Conservation (phyloP, 2,888 invertebrate genomes). For the Buathra laborator region DNA sequence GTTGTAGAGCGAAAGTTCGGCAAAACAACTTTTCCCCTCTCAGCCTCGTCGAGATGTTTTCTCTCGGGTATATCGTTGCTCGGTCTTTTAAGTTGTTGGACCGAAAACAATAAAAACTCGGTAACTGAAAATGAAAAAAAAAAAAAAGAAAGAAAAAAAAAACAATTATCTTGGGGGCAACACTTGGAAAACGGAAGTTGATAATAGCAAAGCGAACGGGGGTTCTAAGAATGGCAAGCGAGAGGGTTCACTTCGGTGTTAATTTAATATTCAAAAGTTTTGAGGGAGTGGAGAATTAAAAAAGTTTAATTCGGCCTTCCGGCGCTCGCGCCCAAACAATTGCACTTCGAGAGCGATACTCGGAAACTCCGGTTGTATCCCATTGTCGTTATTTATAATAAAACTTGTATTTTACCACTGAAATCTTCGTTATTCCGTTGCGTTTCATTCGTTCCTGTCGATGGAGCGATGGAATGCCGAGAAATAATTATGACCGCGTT, state of each 20-base stretch:
- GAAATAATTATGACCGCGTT: not conserved
- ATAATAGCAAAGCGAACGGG: not conserved
- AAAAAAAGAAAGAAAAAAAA: not conserved
- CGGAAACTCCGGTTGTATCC: not conserved
- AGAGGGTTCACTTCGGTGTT: conserved; percentile 46
- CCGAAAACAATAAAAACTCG: conserved; percentile 41
- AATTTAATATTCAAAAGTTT: conserved; percentile 59
- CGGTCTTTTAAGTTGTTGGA: conserved; percentile 21
- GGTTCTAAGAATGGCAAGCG: conserved; percentile 24
- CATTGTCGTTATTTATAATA: not conserved
- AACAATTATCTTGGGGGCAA: not conserved
- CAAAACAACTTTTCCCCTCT: conserved; percentile 28
- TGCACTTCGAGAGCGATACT: not conserved
- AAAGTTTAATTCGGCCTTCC: conserved; percentile 3
- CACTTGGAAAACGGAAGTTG: conserved; percentile 1
- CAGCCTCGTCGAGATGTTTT: conserved; percentile 20
- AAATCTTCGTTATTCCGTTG: not conserved
- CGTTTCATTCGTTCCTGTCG: not conserved
- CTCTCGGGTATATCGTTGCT: conserved; percentile 27
- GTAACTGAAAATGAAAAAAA: not conserved
- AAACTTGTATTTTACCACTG: not conserved
- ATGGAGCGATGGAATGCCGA: no score
- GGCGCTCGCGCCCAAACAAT: not conserved
- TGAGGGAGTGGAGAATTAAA: conserved; percentile 27
- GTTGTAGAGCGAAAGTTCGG: conserved; percentile 33